phyloP scores from a whole-genome alignment of 2,888 invertebrate species.

The Cosmorhoe ocellata region DNA sequence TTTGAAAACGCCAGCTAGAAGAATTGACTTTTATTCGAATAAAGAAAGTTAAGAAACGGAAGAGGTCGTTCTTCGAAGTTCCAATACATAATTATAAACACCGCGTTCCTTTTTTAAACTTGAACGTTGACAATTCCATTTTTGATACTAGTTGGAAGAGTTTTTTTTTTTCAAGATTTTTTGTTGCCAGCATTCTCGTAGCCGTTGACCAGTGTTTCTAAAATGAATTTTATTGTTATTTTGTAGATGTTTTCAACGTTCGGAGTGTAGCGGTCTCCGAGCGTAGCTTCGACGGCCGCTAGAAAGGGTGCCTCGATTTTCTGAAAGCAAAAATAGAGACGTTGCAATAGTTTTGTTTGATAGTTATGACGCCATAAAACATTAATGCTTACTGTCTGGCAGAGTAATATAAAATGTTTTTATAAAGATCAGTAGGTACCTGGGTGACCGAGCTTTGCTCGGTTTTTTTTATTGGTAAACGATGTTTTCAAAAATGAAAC shows the following conservation, averaged over 20 bases:
- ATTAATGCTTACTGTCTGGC: conserved; percentile 24
- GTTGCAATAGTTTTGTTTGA: conserved; percentile 30
- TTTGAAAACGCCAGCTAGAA: conserved; percentile 20
- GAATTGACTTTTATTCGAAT: conserved; percentile 32
- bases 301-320: conserved; percentile 95
- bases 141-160: conserved; percentile 4
- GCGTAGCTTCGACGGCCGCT: conserved; percentile 91
- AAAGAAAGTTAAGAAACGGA: conserved; percentile 14
- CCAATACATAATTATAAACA: conserved; percentile 1
- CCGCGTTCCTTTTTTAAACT: conserved; percentile 8
- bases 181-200: conserved; percentile 82
- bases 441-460: too few relatives aligned
- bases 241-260: conserved; percentile 95
- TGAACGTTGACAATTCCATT: conserved; percentile 14
- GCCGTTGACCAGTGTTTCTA: conserved; percentile 92
- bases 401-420: conserved; percentile 19
- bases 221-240: conserved; percentile 94
- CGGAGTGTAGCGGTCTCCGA: conserved; percentile 94
- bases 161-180: conserved; percentile 31
- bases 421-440: conserved; percentile 3
- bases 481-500: too few relatives aligned
- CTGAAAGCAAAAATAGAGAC: conserved; percentile 75
- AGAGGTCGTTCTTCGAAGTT: conserved; percentile 14
- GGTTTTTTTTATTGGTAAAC: too few relatives aligned
- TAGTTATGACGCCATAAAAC: conserved; percentile 31